A percentile compares a stretch with the other conserved stretches of the same genome.
Evolutionary conservation across 1,140 invertebrate species (phyloP).

Genomic region (Oedothorax gibbosus): DNA sequence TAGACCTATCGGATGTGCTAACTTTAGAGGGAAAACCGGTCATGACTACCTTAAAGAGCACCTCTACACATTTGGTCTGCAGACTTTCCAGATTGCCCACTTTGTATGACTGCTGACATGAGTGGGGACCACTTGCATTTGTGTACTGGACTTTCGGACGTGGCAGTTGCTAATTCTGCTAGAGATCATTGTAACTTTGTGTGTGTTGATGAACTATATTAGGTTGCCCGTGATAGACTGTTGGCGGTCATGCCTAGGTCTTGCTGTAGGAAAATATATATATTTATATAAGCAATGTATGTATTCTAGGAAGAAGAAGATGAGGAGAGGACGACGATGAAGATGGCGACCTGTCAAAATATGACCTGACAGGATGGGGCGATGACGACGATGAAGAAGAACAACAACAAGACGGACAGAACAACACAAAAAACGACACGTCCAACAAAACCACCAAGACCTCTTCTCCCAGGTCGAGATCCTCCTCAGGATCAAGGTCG

Average conservation of each 20-base stretch:
- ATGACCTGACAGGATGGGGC: constrained; percentile 76
- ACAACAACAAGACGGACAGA: constrained; percentile 47
- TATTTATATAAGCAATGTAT: no score
- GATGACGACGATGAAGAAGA: constrained; percentile 69
- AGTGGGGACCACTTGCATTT: no score
- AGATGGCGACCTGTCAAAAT: constrained; percentile 73
- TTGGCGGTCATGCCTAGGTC: no score
- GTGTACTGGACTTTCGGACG: no score
- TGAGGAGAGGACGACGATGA: constrained; percentile 72
- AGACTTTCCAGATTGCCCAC: neutral
- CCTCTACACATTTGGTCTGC: neutral
- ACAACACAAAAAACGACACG: constrained; percentile 25
- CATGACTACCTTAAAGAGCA: neutral
- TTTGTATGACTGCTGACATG: neutral
- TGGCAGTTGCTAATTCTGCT: neutral
- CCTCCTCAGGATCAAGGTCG: constrained; percentile 38
- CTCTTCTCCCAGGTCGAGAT: constrained; percentile 38
- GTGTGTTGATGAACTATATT: no score
- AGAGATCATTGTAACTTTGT: no score
- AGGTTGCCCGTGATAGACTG: no score
- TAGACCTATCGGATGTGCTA: neutral
- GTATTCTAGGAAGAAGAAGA: constrained; percentile 67
- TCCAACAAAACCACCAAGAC: constrained; percentile 43
- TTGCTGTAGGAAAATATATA: no score
- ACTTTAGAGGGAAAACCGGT: constrained; percentile 4